These are phyloP conservation scores for Zaprionus ghesquierei DNA, from an alignment of 1,140 invertebrate genomes.

Conservation along the genomic window DNA sequence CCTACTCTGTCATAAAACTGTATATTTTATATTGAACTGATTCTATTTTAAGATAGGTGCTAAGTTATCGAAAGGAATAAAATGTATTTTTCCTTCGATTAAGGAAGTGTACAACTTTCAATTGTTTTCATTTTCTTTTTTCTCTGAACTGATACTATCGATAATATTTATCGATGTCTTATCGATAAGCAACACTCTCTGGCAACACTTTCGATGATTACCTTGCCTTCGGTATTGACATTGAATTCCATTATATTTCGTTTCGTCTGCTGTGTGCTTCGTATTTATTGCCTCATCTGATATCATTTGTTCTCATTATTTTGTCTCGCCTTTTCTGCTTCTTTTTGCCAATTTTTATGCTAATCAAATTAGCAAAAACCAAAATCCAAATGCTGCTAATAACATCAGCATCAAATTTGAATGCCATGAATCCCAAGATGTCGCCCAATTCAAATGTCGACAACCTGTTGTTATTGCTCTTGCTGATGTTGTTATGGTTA, in stretches of 20 bases:
- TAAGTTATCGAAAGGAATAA: constrained; percentile 31
- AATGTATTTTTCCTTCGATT: background rate
- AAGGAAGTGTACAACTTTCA: too few species aligned
- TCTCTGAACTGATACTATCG: too few species aligned
- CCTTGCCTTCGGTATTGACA: constrained; percentile 48
- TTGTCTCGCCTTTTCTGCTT: constrained; percentile 5
- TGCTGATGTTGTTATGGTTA: too few species aligned
- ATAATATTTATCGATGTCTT: background rate
- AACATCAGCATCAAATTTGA: constrained; percentile 47
- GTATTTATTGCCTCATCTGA: background rate
- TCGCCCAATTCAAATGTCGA: constrained; percentile 17
- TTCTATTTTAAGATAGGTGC: constrained; percentile 59
- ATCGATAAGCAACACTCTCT: background rate
- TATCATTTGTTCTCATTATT: constrained; percentile 22
- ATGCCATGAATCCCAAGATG: constrained; percentile 47
- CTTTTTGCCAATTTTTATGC: constrained; percentile 28
- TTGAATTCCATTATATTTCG: constrained; percentile 21
- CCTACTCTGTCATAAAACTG: constrained; percentile 12
- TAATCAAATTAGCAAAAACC: constrained; percentile 17
- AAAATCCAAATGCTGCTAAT: constrained; percentile 14
- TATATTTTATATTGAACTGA: constrained; percentile 57
- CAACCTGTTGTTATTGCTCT: constrained; percentile 14
- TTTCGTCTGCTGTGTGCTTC: background rate
- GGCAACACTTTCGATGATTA: background rate
- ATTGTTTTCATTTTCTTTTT: too few species aligned